Base-by-base conservation (phyloP, 2,888 invertebrate species). In the Temnothorax ravouxi region DNA sequence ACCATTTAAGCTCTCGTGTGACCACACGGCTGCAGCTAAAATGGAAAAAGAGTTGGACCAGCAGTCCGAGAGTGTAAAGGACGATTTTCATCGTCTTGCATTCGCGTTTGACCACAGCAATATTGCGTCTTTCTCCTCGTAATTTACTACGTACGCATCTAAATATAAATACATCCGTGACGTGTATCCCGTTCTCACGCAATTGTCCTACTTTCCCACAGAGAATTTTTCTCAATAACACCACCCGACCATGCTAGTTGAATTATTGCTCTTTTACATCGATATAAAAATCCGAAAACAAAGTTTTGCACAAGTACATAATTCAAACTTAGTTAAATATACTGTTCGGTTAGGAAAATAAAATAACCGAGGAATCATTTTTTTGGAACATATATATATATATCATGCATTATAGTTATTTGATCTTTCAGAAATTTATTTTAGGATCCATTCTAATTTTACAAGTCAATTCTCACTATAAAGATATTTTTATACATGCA, bases 131-230 rank as follows among this genome's bases (percentile, higher is more conserved):
- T 84, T 83, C 75, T 80, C 74, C 38, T 21, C 21, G 83, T 89
- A 87, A 89, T 90, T 89, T 89, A 90, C 84, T 88, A 85, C 29
- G 29, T 84, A 72, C 56, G 64, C 71, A 64, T 61, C 86, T 88
- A 88, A 50, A 50, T 50, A 13, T 44, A 44, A 85, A 79, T 88
- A 88, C 85, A 83, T 81, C 72, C 76, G 80, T 77, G 47, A 38
- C 29, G 72, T 83, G 79, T 79, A 88, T 85, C 6, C n/a, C 75
- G 83, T 64, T 79, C 84, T 83, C 9, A 34, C 81, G 64, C 80
- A 61, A 83, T 80, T 77, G 87, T 66, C 80, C 85, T 72, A 86
- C 83, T 84, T 86, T 85, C 85, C 62, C 66, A 47, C 66, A 47
- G 77, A 72, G 38, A 87, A 87, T 89, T 88, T 85, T 79, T 86